Conservation (phyloP, 2,113 vertebrate genomes). For the Cyphomyrus discorhynchus region DNA sequence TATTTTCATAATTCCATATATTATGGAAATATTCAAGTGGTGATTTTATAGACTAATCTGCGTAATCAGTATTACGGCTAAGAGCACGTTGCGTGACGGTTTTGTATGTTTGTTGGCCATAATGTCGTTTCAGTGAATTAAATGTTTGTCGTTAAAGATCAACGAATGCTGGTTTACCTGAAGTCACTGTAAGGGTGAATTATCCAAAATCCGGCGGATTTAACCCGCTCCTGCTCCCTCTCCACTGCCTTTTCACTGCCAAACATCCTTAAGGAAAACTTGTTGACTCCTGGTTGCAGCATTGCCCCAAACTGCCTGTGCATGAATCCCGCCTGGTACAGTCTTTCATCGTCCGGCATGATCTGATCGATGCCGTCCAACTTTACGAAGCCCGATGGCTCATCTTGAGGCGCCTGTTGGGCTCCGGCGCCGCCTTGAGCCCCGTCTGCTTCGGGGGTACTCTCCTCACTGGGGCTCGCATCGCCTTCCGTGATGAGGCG, state of each 20-base stretch:
- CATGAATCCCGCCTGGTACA: conserved; percentile 90
- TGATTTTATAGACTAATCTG: not conserved
- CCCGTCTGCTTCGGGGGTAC: conserved; percentile 70
- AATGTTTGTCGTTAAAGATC: not conserved
- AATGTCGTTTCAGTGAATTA: not conserved
- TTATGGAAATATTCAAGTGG: not conserved
- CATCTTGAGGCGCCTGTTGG: conserved; percentile 55
- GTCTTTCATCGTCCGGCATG: conserved; percentile 81
- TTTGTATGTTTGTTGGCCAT: not conserved
- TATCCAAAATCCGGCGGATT: conserved; percentile 98
- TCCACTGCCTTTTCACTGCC: conserved; percentile 98
- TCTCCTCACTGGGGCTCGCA: conserved; percentile 66
- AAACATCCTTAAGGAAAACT: conserved; percentile 99
- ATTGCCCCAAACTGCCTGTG: conserved; percentile 94
- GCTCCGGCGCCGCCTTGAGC: conserved; percentile 57
- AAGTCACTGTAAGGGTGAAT: conserved; percentile 99
- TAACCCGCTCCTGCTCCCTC: conserved; percentile 92
- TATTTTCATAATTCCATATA: not conserved
- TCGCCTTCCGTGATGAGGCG: conserved; percentile 86
- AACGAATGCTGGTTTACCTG: conserved; percentile 70
- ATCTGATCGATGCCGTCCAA: conserved; percentile 86
- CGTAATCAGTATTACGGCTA: not conserved
- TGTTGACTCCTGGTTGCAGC: conserved; percentile 98
- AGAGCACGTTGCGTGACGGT: not conserved
- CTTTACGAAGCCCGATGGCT: conserved; percentile 72